Conservation (phyloP, 1,140 invertebrate species). For the Epicauta chinensis region DNA sequence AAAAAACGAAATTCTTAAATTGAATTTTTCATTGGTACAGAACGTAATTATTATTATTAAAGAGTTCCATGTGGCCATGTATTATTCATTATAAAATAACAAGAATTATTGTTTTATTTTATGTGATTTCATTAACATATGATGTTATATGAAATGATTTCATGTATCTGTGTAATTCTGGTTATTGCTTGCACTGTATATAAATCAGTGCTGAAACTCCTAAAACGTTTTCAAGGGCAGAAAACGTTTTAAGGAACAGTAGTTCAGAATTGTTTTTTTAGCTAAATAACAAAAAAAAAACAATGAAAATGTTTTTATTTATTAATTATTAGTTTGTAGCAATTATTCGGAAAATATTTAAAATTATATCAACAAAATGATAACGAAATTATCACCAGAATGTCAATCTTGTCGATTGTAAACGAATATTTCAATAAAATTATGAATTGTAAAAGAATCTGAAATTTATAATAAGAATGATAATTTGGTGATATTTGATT, state of each 20-base stretch:
- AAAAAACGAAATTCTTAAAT: conserved; percentile 4
- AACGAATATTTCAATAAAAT: background rate
- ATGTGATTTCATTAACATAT: conserved; percentile 40
- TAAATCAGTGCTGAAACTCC: conserved; percentile 30
- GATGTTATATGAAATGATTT: conserved; percentile 39
- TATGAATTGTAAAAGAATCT: background rate
- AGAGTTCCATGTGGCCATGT: conserved; percentile 40
- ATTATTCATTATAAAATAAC: conserved; percentile 33
- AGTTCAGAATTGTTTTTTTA: conserved; percentile 39
- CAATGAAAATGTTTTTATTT: conserved; percentile 14
- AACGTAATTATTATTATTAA: conserved; percentile 14
- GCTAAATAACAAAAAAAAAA: too few relatives aligned
- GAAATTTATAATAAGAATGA: conserved; percentile 7
- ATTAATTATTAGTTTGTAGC: background rate
- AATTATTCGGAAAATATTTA: conserved; percentile 4
- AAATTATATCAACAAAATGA: background rate
- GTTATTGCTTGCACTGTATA: conserved; percentile 38
- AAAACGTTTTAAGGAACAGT: conserved; percentile 39
- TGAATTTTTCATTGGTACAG: conserved; percentile 33
- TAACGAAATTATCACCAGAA: background rate
- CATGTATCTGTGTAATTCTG: conserved; percentile 38
- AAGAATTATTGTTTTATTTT: conserved; percentile 38
- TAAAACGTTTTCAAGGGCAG: conserved; percentile 38
- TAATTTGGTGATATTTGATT: conserved; percentile 1
- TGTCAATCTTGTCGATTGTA: background rate